Evolutionary conservation across 2,797 vertebrate species (phyloP).

Genomic region (Pipistrellus pipistrellus): DNA sequence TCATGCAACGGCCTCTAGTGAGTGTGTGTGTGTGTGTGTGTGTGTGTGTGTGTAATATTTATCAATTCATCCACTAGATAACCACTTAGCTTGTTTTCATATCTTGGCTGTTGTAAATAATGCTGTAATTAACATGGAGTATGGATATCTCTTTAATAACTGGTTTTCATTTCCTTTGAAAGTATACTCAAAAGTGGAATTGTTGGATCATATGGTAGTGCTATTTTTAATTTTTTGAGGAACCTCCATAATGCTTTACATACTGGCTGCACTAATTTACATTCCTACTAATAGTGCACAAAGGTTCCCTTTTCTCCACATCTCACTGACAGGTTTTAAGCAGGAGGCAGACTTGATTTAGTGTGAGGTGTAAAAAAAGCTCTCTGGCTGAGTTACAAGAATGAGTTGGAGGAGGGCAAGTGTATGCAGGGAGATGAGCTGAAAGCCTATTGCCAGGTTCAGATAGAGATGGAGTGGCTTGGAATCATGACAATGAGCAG

Average conservation of each 20-base stretch:
- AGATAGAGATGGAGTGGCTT: background rate
- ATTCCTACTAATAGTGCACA: background rate
- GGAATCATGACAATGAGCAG: background rate
- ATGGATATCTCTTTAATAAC: background rate
- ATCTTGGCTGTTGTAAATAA: background rate
- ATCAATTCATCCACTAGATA: background rate
- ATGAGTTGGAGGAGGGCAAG: background rate
- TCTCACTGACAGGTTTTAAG: background rate
- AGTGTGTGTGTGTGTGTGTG: too few relatives aligned
- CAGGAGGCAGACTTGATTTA: background rate
- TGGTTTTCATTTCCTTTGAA: background rate
- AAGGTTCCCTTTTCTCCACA: background rate
- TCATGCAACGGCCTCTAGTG: too few relatives aligned
- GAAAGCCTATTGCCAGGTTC: background rate
- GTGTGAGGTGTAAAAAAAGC: background rate
- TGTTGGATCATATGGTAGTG: background rate
- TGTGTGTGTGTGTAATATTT: background rate
- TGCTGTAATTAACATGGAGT: background rate
- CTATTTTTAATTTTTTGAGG: constrained; percentile 15
- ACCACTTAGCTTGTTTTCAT: background rate
- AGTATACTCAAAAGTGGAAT: background rate
- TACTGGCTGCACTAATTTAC: background rate
- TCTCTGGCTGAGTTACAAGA: background rate
- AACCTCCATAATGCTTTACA: background rate
- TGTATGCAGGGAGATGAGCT: background rate